Evolutionary conservation across 1,140 invertebrate genomes (phyloP).

Genomic region (Steinernema feltiae): DNA sequence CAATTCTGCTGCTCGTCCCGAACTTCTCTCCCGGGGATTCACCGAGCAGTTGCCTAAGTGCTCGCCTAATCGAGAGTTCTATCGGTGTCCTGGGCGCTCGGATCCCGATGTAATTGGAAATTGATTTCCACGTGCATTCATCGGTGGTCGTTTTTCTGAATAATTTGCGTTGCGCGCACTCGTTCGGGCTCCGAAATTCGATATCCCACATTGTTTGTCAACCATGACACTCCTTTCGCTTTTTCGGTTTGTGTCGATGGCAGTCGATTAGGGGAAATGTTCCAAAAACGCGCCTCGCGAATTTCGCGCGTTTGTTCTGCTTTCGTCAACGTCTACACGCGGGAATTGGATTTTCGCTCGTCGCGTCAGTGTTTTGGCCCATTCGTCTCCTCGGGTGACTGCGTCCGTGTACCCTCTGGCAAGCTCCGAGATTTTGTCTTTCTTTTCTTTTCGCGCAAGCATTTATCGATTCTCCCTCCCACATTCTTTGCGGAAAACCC

Average conservation of each 20-base stretch:
- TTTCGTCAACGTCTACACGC: background rate
- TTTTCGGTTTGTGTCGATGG: background rate
- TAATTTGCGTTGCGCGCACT: background rate
- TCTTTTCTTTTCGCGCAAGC: background rate
- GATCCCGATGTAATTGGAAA: background rate
- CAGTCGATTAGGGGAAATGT: background rate
- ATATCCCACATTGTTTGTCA: background rate
- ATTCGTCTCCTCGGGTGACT: background rate
- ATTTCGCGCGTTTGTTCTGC: background rate
- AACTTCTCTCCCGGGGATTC: background rate
- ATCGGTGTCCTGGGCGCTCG: background rate
- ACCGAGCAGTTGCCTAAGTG: background rate
- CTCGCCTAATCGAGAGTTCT: background rate
- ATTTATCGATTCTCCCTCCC: slow-evolving; percentile 5
- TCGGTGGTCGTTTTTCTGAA: background rate
- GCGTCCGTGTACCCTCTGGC: background rate
- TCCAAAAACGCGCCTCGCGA: background rate
- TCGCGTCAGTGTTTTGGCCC: background rate
- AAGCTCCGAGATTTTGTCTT: background rate
- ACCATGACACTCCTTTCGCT: background rate
- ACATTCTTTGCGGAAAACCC: background rate
- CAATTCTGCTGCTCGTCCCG: background rate
- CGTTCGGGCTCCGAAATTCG: background rate
- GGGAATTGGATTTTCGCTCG: background rate
- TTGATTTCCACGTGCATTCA: background rate